Conservation (phyloP, 2,797 vertebrate genomes). For the Catostomus latipinnis region DNA sequence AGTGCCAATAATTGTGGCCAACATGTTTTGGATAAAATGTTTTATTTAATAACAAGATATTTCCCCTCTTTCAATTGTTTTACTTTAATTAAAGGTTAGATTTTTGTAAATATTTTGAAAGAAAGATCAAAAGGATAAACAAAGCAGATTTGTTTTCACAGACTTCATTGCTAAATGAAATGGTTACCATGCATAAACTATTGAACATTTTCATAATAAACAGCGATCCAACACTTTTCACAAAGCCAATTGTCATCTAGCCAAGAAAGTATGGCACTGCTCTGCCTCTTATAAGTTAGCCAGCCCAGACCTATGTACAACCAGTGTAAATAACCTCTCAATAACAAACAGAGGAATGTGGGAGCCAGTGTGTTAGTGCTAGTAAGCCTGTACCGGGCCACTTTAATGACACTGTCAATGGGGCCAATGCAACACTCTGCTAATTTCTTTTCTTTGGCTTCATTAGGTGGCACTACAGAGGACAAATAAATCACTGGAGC, state of each 20-base stretch:
- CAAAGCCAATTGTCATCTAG: conserved; percentile 72
- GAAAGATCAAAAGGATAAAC: too few relatives aligned
- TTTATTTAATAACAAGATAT: too few relatives aligned
- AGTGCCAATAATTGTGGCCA: too few relatives aligned
- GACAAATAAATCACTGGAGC: conserved; percentile 68
- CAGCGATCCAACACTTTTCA: conserved; percentile 66
- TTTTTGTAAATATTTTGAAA: too few relatives aligned
- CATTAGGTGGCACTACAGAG: conserved; percentile 76
- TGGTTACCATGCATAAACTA: neutral
- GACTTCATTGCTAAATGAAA: too few relatives aligned
- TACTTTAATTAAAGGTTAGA: too few relatives aligned
- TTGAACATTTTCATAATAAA: conserved; percentile 54
- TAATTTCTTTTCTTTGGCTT: conserved; percentile 81
- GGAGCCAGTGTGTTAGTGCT: conserved; percentile 61
- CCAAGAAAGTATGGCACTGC: conserved; percentile 73
- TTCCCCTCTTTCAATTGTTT: too few relatives aligned
- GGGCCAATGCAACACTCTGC: conserved; percentile 73
- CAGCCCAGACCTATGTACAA: conserved; percentile 66
- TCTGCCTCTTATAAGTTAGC: conserved; percentile 60
- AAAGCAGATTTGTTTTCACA: too few relatives aligned
- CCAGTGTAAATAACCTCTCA: conserved; percentile 82
- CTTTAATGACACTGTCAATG: conserved; percentile 79
- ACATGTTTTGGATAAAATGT: too few relatives aligned
- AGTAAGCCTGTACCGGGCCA: conserved; percentile 54
- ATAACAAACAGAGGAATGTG: conserved; percentile 74